Conservation (phyloP, 2,797 vertebrate species). For the Nothura maculosa region DNA sequence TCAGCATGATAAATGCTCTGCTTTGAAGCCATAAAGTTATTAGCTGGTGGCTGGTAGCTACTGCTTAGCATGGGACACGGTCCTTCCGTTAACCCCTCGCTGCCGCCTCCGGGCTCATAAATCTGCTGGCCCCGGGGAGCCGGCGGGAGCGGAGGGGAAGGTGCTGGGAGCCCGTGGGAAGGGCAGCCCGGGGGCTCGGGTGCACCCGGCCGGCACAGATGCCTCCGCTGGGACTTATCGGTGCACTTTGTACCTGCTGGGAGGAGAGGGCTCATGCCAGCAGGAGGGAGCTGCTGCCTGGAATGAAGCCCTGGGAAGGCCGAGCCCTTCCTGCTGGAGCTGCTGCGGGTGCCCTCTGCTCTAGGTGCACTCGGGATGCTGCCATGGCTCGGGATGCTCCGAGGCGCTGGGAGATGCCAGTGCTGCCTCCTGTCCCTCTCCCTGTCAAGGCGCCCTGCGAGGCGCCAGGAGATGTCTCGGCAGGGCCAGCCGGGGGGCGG, state of each 20-base stretch:
- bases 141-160: not conserved
- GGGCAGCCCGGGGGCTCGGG: not conserved
- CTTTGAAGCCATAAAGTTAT: slow-evolving; percentile 92
- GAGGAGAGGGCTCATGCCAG: not conserved
- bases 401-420: not conserved
- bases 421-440: not conserved
- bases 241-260: not conserved
- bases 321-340: not conserved
- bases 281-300: not conserved
- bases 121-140: not conserved
- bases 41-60: slow-evolving; percentile 91
- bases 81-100: slow-evolving; percentile 71
- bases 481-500: not conserved
- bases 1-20: slow-evolving; percentile 89
- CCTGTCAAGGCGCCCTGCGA: not conserved
- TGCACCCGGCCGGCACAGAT: not conserved
- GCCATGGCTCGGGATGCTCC: not conserved
- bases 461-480: not conserved
- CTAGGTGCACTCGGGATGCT: not conserved
- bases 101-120: fast-evolving
- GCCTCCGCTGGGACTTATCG: not conserved
- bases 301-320: not conserved
- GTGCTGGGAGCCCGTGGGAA: not conserved
- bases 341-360: not conserved
- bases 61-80: slow-evolving; percentile 66